These are phyloP conservation scores for Selenia dentaria DNA, from an alignment of 2,888 invertebrate genomes.

Conservation along the genomic window DNA sequence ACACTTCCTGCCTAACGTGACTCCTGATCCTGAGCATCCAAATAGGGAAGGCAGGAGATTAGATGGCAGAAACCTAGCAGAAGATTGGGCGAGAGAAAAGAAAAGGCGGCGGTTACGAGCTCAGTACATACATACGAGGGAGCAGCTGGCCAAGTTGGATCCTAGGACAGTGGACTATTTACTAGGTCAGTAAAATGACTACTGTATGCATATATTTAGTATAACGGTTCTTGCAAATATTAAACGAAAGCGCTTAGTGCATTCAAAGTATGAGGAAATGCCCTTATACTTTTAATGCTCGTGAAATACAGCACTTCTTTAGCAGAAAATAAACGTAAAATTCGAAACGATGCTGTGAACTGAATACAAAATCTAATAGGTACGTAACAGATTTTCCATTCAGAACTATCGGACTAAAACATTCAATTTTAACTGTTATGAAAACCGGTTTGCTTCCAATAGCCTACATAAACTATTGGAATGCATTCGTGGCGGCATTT, in stretches of 20 bases:
- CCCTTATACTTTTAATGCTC: too few relatives aligned
- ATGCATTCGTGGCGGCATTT: background rate
- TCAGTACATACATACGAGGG: constrained; percentile 90
- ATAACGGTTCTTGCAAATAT: too few relatives aligned
- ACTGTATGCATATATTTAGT: too few relatives aligned
- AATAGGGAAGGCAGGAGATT: constrained; percentile 89
- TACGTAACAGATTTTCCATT: too few relatives aligned
- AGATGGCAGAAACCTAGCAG: constrained; percentile 91
- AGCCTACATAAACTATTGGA: constrained; percentile 3
- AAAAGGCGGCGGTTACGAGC: constrained; percentile 87
- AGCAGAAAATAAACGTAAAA: too few relatives aligned
- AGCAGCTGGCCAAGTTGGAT: constrained; percentile 89
- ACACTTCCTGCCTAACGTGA: constrained; percentile 90
- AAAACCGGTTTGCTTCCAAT: background rate
- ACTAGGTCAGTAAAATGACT: constrained; percentile 83
- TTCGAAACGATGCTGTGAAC: background rate
- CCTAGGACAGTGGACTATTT: constrained; percentile 89
- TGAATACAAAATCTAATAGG: background rate
- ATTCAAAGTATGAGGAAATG: too few relatives aligned
- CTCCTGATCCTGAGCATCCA: constrained; percentile 88
- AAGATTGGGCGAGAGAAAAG: constrained; percentile 92
- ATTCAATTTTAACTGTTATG: constrained; percentile 2
- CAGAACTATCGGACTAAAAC: background rate
- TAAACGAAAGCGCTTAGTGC: too few relatives aligned
- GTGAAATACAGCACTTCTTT: too few relatives aligned